These are phyloP conservation scores for Plebejus melissa DNA, from an alignment of 2,888 invertebrate genomes.

Conservation along the genomic window DNA sequence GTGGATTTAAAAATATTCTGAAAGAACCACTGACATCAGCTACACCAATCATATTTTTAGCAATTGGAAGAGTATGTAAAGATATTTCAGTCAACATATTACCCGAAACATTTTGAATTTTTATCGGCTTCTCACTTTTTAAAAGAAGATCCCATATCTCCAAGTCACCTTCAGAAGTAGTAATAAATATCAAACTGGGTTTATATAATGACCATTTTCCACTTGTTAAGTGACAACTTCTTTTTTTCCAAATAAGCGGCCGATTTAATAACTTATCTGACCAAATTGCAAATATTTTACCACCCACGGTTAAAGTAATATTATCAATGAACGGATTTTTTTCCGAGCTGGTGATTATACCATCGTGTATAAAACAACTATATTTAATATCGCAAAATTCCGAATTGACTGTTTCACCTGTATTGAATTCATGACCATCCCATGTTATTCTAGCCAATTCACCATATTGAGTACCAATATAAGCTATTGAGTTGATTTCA, in stretches of 20 bases:
- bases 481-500: conserved; percentile 54
- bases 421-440: conserved; percentile 84
- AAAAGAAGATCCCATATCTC: conserved; percentile 90
- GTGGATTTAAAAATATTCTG: conserved; percentile 80
- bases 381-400: conserved; percentile 73
- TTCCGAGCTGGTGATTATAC: conserved; percentile 79
- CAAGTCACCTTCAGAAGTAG: conserved; percentile 85
- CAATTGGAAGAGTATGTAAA: conserved; percentile 76
- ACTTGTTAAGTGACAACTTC: conserved; percentile 78
- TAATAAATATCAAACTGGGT: conserved; percentile 84
- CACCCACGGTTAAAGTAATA: conserved; percentile 85
- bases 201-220: conserved; percentile 88
- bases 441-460: conserved; percentile 74
- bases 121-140: conserved; percentile 83
- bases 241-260: conserved; percentile 84
- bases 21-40: conserved; percentile 84
- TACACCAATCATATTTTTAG: conserved; percentile 81
- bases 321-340: conserved; percentile 82
- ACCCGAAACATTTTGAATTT: conserved; percentile 83
- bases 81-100: conserved; percentile 81
- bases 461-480: conserved; percentile 67
- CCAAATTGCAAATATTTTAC: conserved; percentile 87
- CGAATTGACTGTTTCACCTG: conserved; percentile 80
- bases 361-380: conserved; percentile 83
- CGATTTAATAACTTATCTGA: conserved; percentile 80